Evolutionary conservation across 2,797 vertebrate genomes (phyloP).

Genomic region (Picus viridis): DNA sequence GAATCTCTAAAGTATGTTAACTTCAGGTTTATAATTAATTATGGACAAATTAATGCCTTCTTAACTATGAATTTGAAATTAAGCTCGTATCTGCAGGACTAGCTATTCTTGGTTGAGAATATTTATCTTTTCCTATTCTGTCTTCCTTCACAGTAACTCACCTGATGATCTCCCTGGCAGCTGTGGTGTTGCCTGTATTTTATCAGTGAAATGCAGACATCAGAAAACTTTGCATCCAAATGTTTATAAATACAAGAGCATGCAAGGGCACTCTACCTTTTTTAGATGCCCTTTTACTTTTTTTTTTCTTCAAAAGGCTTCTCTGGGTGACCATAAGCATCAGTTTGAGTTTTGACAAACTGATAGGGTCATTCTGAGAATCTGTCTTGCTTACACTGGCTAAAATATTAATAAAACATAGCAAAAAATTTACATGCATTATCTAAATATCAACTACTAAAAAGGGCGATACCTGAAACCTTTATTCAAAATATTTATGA

Average conservation of each 20-base stretch:
- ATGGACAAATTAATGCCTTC: neutral
- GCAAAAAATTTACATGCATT: neutral
- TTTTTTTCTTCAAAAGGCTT: neutral
- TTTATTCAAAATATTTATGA: neutral
- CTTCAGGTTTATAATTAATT: neutral
- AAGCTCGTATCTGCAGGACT: neutral
- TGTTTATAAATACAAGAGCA: neutral
- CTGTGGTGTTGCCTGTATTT: neutral
- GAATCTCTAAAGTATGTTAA: neutral
- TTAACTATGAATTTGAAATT: neutral
- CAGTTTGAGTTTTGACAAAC: neutral
- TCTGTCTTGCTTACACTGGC: neutral
- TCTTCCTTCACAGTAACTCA: neutral
- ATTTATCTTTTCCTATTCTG: neutral
- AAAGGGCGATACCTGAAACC: neutral
- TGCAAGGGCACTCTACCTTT: neutral
- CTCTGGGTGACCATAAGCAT: neutral
- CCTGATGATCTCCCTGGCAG: neutral
- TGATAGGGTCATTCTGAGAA: neutral
- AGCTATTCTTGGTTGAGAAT: neutral
- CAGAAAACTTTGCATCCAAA: neutral
- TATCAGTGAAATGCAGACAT: neutral
- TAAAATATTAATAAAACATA: neutral
- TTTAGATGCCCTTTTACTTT: neutral
- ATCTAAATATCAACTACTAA: neutral